Evolutionary conservation across 2,888 invertebrate genomes (phyloP).

Genomic region (Dryocosmus kuriphilus): DNA sequence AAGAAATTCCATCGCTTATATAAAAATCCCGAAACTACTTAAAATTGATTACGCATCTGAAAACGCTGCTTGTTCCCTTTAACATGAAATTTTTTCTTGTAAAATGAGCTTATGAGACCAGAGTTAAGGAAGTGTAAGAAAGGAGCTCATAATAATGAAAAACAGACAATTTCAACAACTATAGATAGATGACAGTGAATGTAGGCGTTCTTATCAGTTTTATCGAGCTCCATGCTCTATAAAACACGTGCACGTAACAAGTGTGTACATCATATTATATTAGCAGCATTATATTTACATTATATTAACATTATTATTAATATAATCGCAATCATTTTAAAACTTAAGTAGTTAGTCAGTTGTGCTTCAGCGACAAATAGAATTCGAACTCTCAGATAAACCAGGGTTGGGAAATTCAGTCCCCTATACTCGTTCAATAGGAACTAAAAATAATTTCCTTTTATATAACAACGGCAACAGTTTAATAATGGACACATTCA

Average conservation of each 20-base stretch:
- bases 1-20: too few relatives aligned
- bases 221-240: slow-evolving; percentile 4
- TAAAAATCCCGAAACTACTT: too few relatives aligned
- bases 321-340: background rate
- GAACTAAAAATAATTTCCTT: background rate
- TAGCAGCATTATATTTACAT: too few relatives aligned
- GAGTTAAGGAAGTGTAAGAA: background rate
- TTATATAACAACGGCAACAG: background rate
- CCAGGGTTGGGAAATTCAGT: background rate
- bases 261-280: background rate
- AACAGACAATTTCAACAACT: background rate
- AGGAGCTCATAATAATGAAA: background rate
- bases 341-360: background rate
- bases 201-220: slow-evolving; percentile 8
- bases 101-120: background rate
- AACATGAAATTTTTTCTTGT: background rate
- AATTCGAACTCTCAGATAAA: background rate
- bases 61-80: too few relatives aligned
- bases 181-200: background rate
- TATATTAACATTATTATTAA: too few relatives aligned
- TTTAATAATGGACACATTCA: background rate
- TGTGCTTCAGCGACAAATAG: background rate
- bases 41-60: too few relatives aligned
- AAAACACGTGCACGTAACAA: background rate
- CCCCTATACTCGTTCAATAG: background rate